Evolutionary conservation across 2,113 vertebrate species (phyloP).

Genomic region (Tamias sibiricus): DNA sequence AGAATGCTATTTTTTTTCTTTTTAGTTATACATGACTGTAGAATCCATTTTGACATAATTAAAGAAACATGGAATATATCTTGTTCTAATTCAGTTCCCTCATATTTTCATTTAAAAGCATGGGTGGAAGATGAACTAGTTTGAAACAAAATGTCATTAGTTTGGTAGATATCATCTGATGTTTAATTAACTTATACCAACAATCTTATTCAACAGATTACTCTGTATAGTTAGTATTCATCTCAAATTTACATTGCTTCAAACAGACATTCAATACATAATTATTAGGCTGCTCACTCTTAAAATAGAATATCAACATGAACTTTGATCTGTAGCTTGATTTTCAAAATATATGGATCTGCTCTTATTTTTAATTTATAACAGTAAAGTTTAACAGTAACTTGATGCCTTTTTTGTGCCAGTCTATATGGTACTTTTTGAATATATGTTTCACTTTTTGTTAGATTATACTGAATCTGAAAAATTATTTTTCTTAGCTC

Average conservation of each 20-base stretch:
- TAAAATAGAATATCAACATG: not conserved
- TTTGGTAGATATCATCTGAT: not conserved
- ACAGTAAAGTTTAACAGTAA: not conserved
- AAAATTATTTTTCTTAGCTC: not conserved
- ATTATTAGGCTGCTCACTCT: not conserved
- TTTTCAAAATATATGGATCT: not conserved
- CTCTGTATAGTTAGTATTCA: not conserved
- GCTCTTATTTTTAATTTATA: not conserved
- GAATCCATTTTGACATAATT: too few relatives aligned
- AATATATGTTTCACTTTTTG: not conserved
- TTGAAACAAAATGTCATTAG: not conserved
- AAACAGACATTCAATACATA: too few relatives aligned
- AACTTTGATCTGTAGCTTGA: not conserved
- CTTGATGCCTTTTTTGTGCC: not conserved
- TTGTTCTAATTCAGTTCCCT: too few relatives aligned
- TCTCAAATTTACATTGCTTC: not conserved
- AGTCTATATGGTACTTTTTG: not conserved
- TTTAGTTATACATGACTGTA: too few relatives aligned
- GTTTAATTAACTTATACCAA: not conserved
- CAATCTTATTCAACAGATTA: not conserved
- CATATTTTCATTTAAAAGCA: not conserved
- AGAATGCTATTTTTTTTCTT: too few relatives aligned
- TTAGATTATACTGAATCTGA: not conserved
- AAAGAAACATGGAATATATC: too few relatives aligned
- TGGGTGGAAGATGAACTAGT: not conserved